Evolutionary conservation across 2,113 vertebrate species (phyloP).

Genomic region (Tenebrosternarchus preto): DNA sequence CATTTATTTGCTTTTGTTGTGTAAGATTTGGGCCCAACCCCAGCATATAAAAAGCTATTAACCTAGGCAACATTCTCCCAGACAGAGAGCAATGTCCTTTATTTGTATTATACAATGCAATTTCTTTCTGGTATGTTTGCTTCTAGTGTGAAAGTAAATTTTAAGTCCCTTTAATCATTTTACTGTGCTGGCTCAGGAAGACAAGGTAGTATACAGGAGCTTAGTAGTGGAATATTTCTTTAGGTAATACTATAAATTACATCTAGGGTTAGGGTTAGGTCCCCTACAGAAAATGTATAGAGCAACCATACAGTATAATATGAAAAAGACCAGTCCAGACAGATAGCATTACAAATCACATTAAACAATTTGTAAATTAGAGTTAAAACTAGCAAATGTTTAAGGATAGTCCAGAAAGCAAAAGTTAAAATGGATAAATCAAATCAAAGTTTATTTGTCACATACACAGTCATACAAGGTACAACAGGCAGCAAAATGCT

Average conservation of each 20-base stretch:
- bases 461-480: no score
- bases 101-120: conserved; percentile 42
- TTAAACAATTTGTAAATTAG: not conserved
- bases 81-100: conserved; percentile 49
- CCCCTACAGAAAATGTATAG: conserved; percentile 5
- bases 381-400: not conserved
- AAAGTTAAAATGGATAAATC: not conserved
- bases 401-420: not conserved
- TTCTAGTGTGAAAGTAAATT: conserved; percentile 1
- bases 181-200: conserved; percentile 16
- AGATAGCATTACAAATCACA: not conserved
- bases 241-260: conserved; percentile 35
- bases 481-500: no score
- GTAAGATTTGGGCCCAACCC: conserved; percentile 36
- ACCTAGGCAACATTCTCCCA: conserved; percentile 3
- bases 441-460: no score
- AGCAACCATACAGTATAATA: conserved; percentile 1
- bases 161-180: conserved; percentile 38
- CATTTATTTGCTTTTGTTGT: conserved; percentile 25
- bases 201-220: conserved; percentile 26
- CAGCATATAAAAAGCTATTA: conserved; percentile 39
- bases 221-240: conserved; percentile 27
- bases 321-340: not conserved
- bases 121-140: conserved; percentile 34
- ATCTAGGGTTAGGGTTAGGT: no score